Conservation (phyloP, 2,113 vertebrate genomes). For the Rafetus swinhoei region DNA sequence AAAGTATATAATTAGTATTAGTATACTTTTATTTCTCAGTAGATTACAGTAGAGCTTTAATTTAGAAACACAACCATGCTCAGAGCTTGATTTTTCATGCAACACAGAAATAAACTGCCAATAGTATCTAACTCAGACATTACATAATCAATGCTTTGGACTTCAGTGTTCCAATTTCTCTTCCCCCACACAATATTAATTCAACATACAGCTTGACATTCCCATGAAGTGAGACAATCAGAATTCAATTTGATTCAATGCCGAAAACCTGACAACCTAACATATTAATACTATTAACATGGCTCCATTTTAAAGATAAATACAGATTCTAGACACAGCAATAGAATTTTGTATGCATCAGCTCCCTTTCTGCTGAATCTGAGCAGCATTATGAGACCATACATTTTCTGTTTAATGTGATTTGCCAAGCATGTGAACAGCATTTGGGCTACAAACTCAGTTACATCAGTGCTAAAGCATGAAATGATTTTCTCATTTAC, state of each 20-base stretch:
- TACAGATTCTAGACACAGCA: constrained; percentile 67
- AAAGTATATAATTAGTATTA: not conserved
- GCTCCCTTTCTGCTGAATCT: constrained; percentile 43
- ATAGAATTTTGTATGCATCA: constrained; percentile 49
- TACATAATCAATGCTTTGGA: not conserved
- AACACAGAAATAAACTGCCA: not conserved
- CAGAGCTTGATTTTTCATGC: not conserved
- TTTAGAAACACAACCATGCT: not conserved
- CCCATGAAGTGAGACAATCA: constrained; percentile 5
- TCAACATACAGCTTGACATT: not conserved
- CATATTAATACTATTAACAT: constrained; percentile 61
- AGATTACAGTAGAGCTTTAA: not conserved
- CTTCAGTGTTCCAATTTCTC: not conserved
- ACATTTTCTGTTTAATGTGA: constrained; percentile 55
- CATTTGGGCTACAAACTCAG: constrained; percentile 54
- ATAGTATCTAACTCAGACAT: not conserved
- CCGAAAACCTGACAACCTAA: constrained; percentile 2
- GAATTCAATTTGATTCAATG: constrained; percentile 20
- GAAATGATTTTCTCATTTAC: constrained; percentile 40
- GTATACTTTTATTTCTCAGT: not conserved
- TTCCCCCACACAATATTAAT: not conserved
- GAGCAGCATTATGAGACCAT: constrained; percentile 60
- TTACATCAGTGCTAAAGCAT: constrained; percentile 61
- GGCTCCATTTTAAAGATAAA: constrained; percentile 68
- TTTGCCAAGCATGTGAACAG: constrained; percentile 70